Evolutionary conservation across 2,888 invertebrate species (phyloP), one percentile per base, ranked within the genome.

Genomic region (Chloromyia formosa): DNA sequence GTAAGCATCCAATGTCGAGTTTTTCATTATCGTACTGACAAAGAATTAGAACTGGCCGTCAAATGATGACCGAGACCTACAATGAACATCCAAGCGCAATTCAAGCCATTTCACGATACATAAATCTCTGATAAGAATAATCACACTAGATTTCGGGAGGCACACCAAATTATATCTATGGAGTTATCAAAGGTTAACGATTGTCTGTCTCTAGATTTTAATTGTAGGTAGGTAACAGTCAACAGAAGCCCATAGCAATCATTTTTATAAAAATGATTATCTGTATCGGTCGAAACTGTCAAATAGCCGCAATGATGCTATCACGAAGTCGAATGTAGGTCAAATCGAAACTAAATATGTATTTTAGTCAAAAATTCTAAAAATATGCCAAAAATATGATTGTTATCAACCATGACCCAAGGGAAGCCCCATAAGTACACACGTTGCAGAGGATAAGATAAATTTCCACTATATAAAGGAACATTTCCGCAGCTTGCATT

Each of bases 381-480:
- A 49, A 49, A 3, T 49, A 3, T 7, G 3, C 5, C 12, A 10
- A 49, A n/a, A 49, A 7, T 49, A 49, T 49, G 16, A n/a, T 7
- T 49, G 49, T n/a, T 49, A n/a, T 49, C 49, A 49, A 18, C 66
- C 66, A 66, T 66, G 66, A 66, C 66, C 66, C 49, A 14, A 49
- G 45, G 49, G 66, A 66, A 66, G 49, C 35, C 66, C 14, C 66
- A 49, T 49, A 66, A 66, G 22, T 20, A 20, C n/a, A 49, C 3
- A n/a, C 16, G 49, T 20, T 45, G 66, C 22, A 66, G 35, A 66
- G 45, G 35, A 42, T 66, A 66, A 66, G 66, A 66, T 66, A 66
- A 66, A 18, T 66, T 66, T 66, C 16, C 49, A 66, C 66, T 69
- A 69, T 69, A 69, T 54, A 69, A 54, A 69, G 69, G 35, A 69